phyloP scores from a whole-genome alignment of 1,140 invertebrate species.

The Bombus pascuorum region DNA sequence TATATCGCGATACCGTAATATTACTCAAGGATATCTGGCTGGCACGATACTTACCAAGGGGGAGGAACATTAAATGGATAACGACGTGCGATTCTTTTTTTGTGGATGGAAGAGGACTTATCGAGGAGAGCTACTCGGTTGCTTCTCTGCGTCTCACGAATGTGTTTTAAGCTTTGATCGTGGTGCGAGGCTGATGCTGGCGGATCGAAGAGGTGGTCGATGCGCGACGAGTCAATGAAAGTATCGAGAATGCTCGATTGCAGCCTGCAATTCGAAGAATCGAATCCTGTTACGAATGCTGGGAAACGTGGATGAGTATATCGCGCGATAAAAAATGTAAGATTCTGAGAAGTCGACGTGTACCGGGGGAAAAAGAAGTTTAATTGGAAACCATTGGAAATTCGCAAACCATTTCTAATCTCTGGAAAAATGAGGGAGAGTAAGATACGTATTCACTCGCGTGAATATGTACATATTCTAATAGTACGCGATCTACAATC shows the following conservation, averaged over 20 bases:
- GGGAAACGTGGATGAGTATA: too few species aligned
- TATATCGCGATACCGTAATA: constrained; percentile 61
- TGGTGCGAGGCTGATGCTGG: not conserved
- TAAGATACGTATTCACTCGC: too few species aligned
- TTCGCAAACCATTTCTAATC: too few species aligned
- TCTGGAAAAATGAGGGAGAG: too few species aligned
- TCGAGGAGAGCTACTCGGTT: constrained; percentile 40
- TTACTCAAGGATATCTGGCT: constrained; percentile 56
- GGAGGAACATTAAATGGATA: constrained; percentile 58
- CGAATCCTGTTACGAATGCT: too few species aligned
- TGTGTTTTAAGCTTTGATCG: constrained; percentile 1
- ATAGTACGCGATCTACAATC: not conserved
- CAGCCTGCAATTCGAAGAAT: too few species aligned
- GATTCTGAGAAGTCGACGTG: too few species aligned
- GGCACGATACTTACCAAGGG: constrained; percentile 24
- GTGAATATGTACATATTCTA: too few species aligned
- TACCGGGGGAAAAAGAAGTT: too few species aligned
- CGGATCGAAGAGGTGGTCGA: not conserved
- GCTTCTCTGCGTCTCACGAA: constrained; percentile 3
- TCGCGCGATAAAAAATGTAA: not conserved
- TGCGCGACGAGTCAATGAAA: not conserved
- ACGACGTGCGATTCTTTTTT: constrained; percentile 49
- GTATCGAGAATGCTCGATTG: not conserved
- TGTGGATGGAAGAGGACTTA: constrained; percentile 41
- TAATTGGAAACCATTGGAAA: too few species aligned